These are phyloP conservation scores for Athetis lepigone DNA, from an alignment of 2,888 invertebrate genomes.

Conservation along the genomic window DNA sequence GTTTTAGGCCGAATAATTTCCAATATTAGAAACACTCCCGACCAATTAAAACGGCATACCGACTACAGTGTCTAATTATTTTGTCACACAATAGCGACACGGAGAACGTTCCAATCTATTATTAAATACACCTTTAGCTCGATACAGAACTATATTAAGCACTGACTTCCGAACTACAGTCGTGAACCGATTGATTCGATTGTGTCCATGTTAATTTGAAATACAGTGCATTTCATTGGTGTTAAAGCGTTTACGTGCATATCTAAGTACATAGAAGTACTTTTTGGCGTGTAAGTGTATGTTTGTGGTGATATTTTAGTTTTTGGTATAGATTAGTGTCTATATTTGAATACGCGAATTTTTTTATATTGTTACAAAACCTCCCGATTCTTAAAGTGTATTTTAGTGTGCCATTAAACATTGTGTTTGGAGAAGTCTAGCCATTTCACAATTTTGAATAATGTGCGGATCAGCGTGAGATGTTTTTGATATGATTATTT, in stretches of 20 bases:
- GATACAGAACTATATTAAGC: constrained; percentile 33
- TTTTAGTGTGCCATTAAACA: too few species aligned
- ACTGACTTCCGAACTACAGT: constrained; percentile 12
- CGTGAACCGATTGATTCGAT: constrained; percentile 14
- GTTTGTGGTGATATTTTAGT: neutral
- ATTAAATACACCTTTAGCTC: constrained; percentile 43
- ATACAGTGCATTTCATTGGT: constrained; percentile 25
- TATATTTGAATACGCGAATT: neutral
- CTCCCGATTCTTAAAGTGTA: too few species aligned
- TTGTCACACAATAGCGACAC: constrained; percentile 30
- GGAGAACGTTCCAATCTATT: constrained; percentile 33
- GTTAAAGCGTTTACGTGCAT: neutral
- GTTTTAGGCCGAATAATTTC: neutral
- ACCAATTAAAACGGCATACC: constrained; percentile 41
- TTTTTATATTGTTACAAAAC: too few species aligned
- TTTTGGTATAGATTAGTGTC: neutral
- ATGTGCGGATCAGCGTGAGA: too few species aligned
- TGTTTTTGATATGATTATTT: too few species aligned
- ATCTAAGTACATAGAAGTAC: neutral
- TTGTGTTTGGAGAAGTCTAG: too few species aligned
- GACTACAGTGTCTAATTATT: constrained; percentile 20
- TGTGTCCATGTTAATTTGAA: constrained; percentile 21
- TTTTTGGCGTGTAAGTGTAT: constrained; percentile 35
- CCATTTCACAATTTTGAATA: too few species aligned
- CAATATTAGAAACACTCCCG: constrained; percentile 20